Percentiles rank a stretch among this genome's conserved stretches.
phyloP scores from a whole-genome alignment of 2,797 vertebrate species.

The Cheirogaleus major region DNA sequence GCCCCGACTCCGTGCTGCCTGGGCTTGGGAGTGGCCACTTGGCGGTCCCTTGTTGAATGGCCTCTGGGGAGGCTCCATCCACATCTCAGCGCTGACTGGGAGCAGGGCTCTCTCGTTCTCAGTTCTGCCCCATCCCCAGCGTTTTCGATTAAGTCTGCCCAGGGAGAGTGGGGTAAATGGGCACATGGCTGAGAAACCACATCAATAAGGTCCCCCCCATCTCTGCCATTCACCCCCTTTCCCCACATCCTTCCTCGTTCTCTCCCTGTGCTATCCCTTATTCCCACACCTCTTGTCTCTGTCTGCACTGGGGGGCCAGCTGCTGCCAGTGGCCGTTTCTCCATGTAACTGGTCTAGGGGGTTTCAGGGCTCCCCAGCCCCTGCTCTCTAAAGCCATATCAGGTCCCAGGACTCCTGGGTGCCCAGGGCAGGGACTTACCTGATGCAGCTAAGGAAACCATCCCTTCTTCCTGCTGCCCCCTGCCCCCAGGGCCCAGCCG shows the following conservation, averaged over 20 bases:
- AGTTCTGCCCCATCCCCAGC: constrained; percentile 26
- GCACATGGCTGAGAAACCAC: constrained; percentile 60
- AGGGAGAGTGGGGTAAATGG: constrained; percentile 49
- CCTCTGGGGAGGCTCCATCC: constrained; percentile 28
- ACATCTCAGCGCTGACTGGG: constrained; percentile 38
- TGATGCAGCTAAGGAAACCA: constrained; percentile 46
- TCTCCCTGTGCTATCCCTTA: constrained; percentile 76
- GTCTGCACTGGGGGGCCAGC: constrained; percentile 79
- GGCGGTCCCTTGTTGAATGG: not conserved
- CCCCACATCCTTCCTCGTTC: constrained; percentile 74
- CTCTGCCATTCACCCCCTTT: constrained; percentile 59
- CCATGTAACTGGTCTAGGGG: constrained; percentile 81
- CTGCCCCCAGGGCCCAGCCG: not conserved
- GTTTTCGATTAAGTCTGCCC: constrained; percentile 55
- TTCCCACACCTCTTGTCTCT: constrained; percentile 77
- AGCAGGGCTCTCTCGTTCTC: constrained; percentile 6
- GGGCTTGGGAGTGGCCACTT: not conserved
- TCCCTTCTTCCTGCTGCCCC: not conserved
- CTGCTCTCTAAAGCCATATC: constrained; percentile 73
- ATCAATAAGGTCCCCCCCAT: constrained; percentile 40
- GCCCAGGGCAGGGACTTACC: constrained; percentile 71
- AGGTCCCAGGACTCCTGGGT: constrained; percentile 81
- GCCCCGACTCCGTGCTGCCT: not conserved
- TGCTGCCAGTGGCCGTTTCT: constrained; percentile 81
- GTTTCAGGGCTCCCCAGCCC: constrained; percentile 56